Evolutionary conservation across 2,113 vertebrate genomes (phyloP), one percentile per base, ranked within the genome.

Genomic region (Gnathonemus longibarbis): DNA sequence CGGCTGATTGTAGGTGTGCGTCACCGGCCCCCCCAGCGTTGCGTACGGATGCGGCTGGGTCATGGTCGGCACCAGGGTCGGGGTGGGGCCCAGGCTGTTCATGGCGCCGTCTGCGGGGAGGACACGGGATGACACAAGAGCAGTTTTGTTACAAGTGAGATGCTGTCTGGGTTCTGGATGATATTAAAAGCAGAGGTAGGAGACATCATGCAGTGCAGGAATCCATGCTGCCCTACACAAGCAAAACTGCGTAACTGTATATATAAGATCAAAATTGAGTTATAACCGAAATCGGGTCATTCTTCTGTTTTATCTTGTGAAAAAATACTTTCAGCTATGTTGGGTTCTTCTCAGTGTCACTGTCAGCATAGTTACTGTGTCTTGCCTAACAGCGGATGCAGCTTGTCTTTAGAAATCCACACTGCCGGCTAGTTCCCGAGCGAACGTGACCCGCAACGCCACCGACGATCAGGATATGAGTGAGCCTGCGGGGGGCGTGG

Each of bases 1-100:
- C 92, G 97, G 97, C 91, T 97, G 97, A 27, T 98, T 97, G 0
- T 98, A 99, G 0, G 97, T 97, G 93, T 98, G 98, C 93, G 95
- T 95, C 93, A 98, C 96, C 92, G 96, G 97, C 83, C 96, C 97
- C 83, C 96, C 97, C 95, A 98, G 92, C 35, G 91, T 96, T 17
- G 97, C 97, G 89, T 97, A 98, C 0, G 97, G 98, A 77, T 98
- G 98, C 0, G 97, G 96, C 58, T 97, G 96, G 53, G 96, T 93
- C 96, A 97, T 96, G 92, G 96, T 96, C 66, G 96, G 94, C 89
- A 98, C 95, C 91, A 98, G 92, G 70, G 96, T 96, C 1, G 98
- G 97, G 52, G 96, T 95, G 88, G 97, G 96, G 88, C 96, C 95
- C 31, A 95, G 50, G 0, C 97, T 99, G 94, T 98, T 99, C 96